Evolutionary conservation across 1,140 invertebrate species (phyloP).

Genomic region (Babylonia areolata): DNA sequence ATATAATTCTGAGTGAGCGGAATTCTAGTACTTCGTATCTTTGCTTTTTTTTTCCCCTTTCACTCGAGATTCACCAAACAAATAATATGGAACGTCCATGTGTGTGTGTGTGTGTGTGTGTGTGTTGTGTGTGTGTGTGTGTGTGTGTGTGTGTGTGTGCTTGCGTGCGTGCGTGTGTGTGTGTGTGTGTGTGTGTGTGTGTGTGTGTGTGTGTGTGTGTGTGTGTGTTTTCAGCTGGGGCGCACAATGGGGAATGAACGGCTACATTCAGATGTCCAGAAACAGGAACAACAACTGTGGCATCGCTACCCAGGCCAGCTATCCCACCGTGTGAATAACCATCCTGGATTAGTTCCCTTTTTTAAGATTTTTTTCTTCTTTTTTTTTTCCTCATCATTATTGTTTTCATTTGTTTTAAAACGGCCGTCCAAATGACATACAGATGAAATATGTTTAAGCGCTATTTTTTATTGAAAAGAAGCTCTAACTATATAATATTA

Average conservation of each 20-base stretch:
- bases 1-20: too few relatives aligned
- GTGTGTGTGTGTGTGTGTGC: background rate
- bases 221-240: constrained; percentile 81
- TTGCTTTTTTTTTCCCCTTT: too few relatives aligned
- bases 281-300: constrained; percentile 75
- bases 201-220: background rate
- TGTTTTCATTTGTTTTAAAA: background rate
- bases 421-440: background rate
- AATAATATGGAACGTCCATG: too few relatives aligned
- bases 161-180: constrained; percentile 33
- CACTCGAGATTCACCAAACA: too few relatives aligned
- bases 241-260: constrained; percentile 85
- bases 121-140: background rate
- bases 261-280: constrained; percentile 75
- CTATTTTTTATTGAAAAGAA: too few relatives aligned
- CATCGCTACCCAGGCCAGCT: constrained; percentile 72
- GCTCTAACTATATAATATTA: too few relatives aligned
- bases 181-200: background rate
- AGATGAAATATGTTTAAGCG: too few relatives aligned
- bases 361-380: too few relatives aligned
- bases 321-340: constrained; percentile 73
- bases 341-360: too few relatives aligned
- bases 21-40: too few relatives aligned
- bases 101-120: constrained; percentile 36
- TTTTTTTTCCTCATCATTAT: too few relatives aligned